A percentile compares a stretch with the other conserved stretches of the same genome.
Conservation (phyloP, 2,888 invertebrate genomes). For the Altica lythri region DNA sequence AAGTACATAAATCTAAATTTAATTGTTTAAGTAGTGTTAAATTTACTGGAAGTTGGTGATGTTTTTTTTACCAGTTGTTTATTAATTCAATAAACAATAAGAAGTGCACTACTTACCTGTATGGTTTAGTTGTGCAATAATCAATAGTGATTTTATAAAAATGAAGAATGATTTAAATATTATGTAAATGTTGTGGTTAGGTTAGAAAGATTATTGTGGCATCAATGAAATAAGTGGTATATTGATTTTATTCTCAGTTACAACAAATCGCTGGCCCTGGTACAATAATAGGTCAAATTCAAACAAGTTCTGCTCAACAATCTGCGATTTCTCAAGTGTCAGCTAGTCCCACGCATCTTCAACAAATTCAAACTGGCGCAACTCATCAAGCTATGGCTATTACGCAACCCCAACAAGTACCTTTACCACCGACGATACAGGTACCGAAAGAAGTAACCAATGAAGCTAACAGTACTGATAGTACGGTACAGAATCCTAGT, state of each 20-base stretch:
- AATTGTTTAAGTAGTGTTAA: neutral
- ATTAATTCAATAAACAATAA: too few species aligned
- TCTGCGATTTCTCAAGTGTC: constrained; percentile 51
- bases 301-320: constrained; percentile 47
- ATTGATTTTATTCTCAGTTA: constrained; percentile 20
- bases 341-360: constrained; percentile 48
- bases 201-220: too few species aligned
- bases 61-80: too few species aligned
- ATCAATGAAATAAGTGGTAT: neutral
- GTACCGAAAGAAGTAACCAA: constrained; percentile 19
- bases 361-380: constrained; percentile 44
- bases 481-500: constrained; percentile 25
- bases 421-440: constrained; percentile 47
- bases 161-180: too few species aligned
- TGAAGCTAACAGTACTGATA: constrained; percentile 24
- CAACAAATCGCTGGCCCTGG: constrained; percentile 61
- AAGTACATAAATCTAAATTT: neutral
- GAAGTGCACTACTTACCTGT: too few species aligned
- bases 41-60: too few species aligned
- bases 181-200: too few species aligned
- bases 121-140: too few species aligned
- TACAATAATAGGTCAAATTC: constrained; percentile 57
- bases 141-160: too few species aligned
- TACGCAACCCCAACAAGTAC: constrained; percentile 52
- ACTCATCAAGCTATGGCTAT: constrained; percentile 45